Percentiles rank a stretch among this genome's conserved stretches.
phyloP scores from a whole-genome alignment of 2,888 invertebrate genomes.

The Prosapia bicincta region DNA sequence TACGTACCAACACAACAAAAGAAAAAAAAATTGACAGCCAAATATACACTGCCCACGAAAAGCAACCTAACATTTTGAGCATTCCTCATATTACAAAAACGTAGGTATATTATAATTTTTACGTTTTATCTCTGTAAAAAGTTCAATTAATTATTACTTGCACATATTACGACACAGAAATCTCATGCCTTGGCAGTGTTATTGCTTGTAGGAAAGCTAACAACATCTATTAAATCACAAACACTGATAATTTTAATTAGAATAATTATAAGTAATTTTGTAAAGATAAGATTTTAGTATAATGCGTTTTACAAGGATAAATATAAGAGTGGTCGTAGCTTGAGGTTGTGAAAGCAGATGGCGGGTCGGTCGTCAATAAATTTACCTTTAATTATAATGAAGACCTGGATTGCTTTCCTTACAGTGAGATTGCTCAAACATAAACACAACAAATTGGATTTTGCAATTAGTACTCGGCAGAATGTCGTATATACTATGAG shows the following conservation, averaged over 20 bases:
- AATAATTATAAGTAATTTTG: background rate
- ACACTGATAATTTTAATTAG: background rate
- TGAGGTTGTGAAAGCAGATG: conserved; percentile 2
- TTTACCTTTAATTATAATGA: background rate
- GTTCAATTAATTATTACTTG: no score
- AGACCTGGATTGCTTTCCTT: background rate
- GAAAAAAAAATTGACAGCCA: no score
- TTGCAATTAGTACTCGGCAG: background rate
- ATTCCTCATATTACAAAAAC: no score
- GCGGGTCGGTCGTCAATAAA: background rate
- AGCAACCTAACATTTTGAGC: no score
- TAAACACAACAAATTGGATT: background rate
- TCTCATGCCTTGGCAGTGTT: no score
- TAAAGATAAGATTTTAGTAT: background rate
- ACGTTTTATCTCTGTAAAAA: no score
- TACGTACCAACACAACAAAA: no score
- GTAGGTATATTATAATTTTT: no score
- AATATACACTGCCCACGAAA: no score
- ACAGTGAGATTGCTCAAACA: background rate
- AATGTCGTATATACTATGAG: background rate
- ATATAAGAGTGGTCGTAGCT: background rate
- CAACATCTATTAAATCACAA: background rate
- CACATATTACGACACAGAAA: no score
- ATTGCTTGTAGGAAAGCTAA: background rate
- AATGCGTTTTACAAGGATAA: background rate